phyloP scores from a whole-genome alignment of 2,888 invertebrate genomes.

The Tigriopus californicus region DNA sequence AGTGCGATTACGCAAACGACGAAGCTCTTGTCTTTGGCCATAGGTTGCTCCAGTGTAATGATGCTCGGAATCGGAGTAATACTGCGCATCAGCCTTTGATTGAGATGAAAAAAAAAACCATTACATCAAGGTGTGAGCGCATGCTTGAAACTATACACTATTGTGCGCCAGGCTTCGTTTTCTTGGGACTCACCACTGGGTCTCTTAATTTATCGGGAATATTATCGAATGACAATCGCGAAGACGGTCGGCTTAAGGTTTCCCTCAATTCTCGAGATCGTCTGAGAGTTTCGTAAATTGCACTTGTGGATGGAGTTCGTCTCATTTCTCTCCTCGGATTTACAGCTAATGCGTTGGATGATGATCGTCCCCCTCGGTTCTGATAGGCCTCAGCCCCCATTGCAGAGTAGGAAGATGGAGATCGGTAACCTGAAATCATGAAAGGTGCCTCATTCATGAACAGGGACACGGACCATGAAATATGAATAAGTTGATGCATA shows the following conservation, averaged over 20 bases:
- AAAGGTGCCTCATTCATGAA: no score
- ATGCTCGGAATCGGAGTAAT: constrained; percentile 7
- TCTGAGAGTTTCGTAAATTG: constrained; percentile 48
- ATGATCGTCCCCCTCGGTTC: constrained; percentile 14
- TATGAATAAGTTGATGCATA: no score
- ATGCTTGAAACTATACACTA: not conserved
- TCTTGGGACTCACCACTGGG: not conserved
- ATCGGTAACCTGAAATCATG: constrained; percentile 16
- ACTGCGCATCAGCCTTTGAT: not conserved
- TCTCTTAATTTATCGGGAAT: constrained; percentile 7
- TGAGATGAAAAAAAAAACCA: not conserved
- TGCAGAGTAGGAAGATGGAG: constrained; percentile 19
- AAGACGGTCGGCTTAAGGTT: not conserved
- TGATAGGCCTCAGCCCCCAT: constrained; percentile 16
- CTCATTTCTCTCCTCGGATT: constrained; percentile 50
- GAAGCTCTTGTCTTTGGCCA: not conserved
- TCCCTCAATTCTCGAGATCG: constrained; percentile 8
- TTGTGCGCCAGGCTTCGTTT: no score
- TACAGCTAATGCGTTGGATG: not conserved
- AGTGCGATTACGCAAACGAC: constrained; percentile 4
- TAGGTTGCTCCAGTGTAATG: not conserved
- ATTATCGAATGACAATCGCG: constrained; percentile 9
- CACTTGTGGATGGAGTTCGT: constrained; percentile 51
- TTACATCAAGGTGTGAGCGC: not conserved
- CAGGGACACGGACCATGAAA: no score